These are phyloP conservation scores for Podarcis muralis DNA, from an alignment of 2,113 vertebrate species.

Conservation along the genomic window DNA sequence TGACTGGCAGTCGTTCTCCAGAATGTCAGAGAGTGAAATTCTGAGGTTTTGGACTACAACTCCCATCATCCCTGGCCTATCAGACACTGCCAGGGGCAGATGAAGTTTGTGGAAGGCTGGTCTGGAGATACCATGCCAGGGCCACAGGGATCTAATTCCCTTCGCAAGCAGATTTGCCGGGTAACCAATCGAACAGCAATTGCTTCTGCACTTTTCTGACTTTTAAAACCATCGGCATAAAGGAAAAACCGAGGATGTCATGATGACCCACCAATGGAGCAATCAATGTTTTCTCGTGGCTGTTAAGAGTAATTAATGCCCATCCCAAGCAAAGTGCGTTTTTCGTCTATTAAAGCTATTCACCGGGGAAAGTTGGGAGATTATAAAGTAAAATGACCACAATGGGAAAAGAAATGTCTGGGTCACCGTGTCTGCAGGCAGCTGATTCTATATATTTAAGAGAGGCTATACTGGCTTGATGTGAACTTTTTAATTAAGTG, in stretches of 20 bases:
- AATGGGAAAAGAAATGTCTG: constrained; percentile 65
- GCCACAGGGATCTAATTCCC: not conserved
- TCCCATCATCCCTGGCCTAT: not conserved
- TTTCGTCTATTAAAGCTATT: constrained; percentile 59
- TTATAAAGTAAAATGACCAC: constrained; percentile 67
- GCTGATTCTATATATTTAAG: constrained; percentile 72
- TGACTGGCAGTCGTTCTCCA: too few relatives aligned
- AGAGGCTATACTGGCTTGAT: constrained; percentile 49
- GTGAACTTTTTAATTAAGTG: constrained; percentile 70
- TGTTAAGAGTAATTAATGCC: not conserved
- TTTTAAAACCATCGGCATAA: not conserved
- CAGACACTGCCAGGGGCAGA: not conserved
- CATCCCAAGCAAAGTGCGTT: not conserved
- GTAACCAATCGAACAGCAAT: too few relatives aligned
- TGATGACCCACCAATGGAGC: not conserved
- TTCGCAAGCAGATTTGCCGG: not conserved
- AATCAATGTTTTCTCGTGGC: not conserved
- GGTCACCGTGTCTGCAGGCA: constrained; percentile 67
- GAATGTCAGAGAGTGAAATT: too few relatives aligned
- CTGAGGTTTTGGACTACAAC: not conserved
- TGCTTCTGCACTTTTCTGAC: not conserved
- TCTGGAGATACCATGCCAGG: not conserved
- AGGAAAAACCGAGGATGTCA: not conserved
- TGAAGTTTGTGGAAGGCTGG: not conserved
- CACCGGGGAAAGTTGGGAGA: constrained; percentile 66